phyloP scores from a whole-genome alignment of 2,888 invertebrate species.

The Stenoptilia bipunctidactyla region DNA sequence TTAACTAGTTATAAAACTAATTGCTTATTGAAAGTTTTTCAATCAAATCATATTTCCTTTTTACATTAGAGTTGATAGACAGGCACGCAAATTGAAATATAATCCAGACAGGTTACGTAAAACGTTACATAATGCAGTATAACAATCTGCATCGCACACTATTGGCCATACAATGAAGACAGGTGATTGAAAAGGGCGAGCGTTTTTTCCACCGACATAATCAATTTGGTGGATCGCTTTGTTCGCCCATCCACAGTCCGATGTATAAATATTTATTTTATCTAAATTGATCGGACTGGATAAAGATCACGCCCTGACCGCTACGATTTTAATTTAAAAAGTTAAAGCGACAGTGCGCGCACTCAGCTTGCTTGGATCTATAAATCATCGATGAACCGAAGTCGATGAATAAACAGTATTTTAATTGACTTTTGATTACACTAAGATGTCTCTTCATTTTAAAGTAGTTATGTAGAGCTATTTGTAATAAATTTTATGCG shows the following conservation, averaged over 20 bases:
- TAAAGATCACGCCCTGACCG: slow-evolving; percentile 58
- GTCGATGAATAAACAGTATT: slow-evolving; percentile 59
- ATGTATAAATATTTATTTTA: slow-evolving; percentile 72
- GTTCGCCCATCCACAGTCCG: slow-evolving; percentile 60
- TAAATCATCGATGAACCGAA: slow-evolving; percentile 54
- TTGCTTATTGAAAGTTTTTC: no score
- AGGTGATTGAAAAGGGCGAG: slow-evolving; percentile 50
- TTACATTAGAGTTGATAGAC: no score
- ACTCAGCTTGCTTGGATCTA: slow-evolving; percentile 62
- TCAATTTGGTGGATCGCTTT: slow-evolving; percentile 65
- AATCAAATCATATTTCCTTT: no score
- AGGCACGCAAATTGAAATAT: no score
- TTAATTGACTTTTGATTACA: slow-evolving; percentile 66
- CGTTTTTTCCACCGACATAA: slow-evolving; percentile 52
- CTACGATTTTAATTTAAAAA: slow-evolving; percentile 66
- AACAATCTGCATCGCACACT: no score
- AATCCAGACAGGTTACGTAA: no score
- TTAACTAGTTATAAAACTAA: no score
- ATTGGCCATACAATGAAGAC: slow-evolving; percentile 25
- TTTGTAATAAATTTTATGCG: slow-evolving; percentile 36
- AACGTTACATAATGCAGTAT: no score
- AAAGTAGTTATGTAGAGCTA: slow-evolving; percentile 32
- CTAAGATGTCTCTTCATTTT: slow-evolving; percentile 47
- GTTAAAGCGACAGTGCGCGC: slow-evolving; percentile 53
- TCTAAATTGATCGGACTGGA: slow-evolving; percentile 68